Percentiles rank a stretch among this genome's conserved stretches.
Evolutionary conservation across 2,797 vertebrate species (phyloP).

Genomic region (Mus caroli): DNA sequence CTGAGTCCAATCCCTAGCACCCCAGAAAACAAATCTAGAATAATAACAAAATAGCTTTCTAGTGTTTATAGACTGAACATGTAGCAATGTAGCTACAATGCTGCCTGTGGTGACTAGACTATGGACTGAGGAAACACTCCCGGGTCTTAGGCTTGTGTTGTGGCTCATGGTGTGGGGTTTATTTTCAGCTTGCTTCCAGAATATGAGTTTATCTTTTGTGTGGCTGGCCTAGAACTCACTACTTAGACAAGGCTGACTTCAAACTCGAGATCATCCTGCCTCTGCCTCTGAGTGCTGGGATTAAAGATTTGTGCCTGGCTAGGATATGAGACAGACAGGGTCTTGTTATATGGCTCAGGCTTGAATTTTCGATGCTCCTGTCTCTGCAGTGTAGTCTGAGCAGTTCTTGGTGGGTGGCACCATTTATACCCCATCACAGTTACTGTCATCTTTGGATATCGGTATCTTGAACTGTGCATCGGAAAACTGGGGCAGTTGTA

Average conservation of each 20-base stretch:
- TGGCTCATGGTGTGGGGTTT: not conserved
- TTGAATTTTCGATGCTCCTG: not conserved
- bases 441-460: not conserved
- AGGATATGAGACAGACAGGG: not conserved
- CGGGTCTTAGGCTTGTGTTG: not conserved
- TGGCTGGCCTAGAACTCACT: not conserved
- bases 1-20: not conserved
- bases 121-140: not conserved
- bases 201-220: not conserved
- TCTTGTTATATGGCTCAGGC: not conserved
- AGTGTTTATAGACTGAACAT: not conserved
- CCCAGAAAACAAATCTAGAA: not conserved
- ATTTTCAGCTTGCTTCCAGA: not conserved
- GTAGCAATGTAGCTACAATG: not conserved
- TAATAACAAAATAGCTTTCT: not conserved
- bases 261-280: not conserved
- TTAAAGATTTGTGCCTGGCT: not conserved
- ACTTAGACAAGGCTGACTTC: not conserved
- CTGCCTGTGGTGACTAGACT: no score
- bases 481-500: not conserved
- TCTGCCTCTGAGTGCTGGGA: not conserved
- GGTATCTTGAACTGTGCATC: not conserved
- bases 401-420: not conserved
- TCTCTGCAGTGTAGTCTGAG: not conserved
- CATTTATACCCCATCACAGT: not conserved